Percentiles rank a stretch among this genome's conserved stretches.
Evolutionary conservation across 2,888 invertebrate genomes (phyloP).

Genomic region (Lepetodrilus schrolli): DNA sequence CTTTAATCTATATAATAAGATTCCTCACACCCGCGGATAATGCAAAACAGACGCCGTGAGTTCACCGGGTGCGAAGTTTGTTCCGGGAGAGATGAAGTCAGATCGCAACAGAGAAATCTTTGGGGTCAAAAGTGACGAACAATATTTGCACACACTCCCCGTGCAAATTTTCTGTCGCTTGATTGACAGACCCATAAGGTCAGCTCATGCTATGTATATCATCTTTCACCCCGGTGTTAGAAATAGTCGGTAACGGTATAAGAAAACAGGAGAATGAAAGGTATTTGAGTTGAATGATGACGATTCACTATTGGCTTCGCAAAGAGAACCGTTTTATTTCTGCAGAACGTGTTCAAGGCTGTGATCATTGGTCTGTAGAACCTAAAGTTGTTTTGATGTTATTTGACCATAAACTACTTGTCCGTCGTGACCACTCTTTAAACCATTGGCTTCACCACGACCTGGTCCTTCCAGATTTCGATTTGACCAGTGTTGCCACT

Average conservation of each 20-base stretch:
- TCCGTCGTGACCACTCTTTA: not conserved
- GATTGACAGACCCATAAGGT: not conserved
- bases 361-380: too few relatives aligned
- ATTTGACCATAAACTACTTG: not conserved
- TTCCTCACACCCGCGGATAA: slow-evolving; percentile 8
- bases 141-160: not conserved
- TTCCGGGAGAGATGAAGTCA: not conserved
- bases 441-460: not conserved
- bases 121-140: not conserved
- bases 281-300: not conserved
- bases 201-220: not conserved
- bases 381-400: not conserved
- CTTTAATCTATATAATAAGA: slow-evolving; percentile 23
- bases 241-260: not conserved
- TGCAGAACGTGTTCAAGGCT: too few relatives aligned
- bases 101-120: not conserved
- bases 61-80: slow-evolving; percentile 7
- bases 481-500: not conserved
- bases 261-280: too few relatives aligned
- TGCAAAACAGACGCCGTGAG: not conserved
- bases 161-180: not conserved
- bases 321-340: not conserved
- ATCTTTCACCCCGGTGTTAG: not conserved
- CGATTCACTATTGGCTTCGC: not conserved
- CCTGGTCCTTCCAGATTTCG: not conserved